Base-by-base conservation (phyloP, 1,140 invertebrate species). In the Bombus polaris region DNA sequence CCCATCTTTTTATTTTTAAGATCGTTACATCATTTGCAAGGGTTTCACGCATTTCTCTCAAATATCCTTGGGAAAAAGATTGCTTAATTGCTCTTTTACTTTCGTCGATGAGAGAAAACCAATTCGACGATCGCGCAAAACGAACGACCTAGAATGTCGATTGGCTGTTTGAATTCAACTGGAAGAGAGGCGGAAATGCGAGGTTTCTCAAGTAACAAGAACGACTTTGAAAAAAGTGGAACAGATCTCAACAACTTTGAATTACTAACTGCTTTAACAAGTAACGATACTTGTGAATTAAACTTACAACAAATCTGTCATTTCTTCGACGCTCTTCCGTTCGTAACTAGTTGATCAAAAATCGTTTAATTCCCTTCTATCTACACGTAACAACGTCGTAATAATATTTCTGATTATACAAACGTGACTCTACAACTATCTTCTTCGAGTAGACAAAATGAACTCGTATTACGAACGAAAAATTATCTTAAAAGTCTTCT, bases 101-200 rank as follows among this genome's bases (percentile, higher is more conserved):
- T 92, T 91, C 91, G 87, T 90, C 86, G 91, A 92, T 92, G 91
- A 92, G 91, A 91, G 88, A 79, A 79, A 74, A 83, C 82, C 90
- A 87, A 92, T 89, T 83, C 76, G 79, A 84, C 81, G 78, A 76
- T 90, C 70, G 84, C 81, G 81, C 62, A 57, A 75, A 74, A 87
- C 44, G 66, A 70, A 59, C 59, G 74, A 47, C 59, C 70, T 78
- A 74, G 68, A 53, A 74, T 75, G 47, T 85, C 70, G 81, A 82
- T 87, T 85, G 88, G 74, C 81, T 44, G 73, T 37, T 79, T 22
- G 70, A 88, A 76, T 47, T 53, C 53, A 47, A 79, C 37, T 47
- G 78, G 81, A 87, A 90, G 80, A 89, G 85, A 90, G 88, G 68
- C 77, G 39, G 37, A 85, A 89, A 87, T 85, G 84, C 28, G 76